Conservation (phyloP, 2,797 vertebrate species). For the Scleropages formosus region DNA sequence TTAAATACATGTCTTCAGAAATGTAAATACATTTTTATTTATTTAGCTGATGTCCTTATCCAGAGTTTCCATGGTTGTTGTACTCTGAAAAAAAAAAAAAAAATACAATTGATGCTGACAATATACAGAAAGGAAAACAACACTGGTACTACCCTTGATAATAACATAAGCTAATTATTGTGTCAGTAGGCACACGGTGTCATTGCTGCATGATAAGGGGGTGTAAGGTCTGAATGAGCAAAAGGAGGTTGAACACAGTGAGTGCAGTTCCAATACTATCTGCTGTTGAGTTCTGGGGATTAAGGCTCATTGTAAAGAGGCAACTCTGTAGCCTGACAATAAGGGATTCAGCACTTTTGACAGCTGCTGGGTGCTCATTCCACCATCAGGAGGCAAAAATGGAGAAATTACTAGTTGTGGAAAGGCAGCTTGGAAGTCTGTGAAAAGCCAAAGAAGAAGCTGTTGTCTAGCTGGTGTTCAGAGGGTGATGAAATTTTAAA, state of each 20-base stretch:
- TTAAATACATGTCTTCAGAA: slow-evolving; percentile 24
- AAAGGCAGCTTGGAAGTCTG: not conserved
- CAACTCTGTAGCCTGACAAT: not conserved
- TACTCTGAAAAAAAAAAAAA: too few species aligned
- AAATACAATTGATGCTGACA: too few species aligned
- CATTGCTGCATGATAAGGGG: too few species aligned
- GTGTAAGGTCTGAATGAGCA: too few species aligned
- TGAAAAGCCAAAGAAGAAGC: not conserved
- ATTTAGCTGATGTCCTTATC: not conserved
- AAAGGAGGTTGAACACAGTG: too few species aligned
- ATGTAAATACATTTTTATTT: not conserved
- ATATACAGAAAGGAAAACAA: too few species aligned
- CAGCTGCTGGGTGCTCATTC: not conserved
- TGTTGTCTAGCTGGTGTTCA: not conserved
- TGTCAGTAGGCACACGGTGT: too few species aligned
- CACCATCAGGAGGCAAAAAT: not conserved
- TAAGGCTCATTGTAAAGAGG: not conserved
- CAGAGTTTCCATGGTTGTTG: not conserved
- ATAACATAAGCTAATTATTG: too few species aligned
- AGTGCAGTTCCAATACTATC: not conserved
- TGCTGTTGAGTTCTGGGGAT: not conserved
- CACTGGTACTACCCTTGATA: too few species aligned
- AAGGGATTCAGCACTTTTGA: not conserved
- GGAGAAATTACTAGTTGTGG: not conserved
- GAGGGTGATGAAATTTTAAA: not conserved